Evolutionary conservation across 2,888 invertebrate genomes (phyloP), one percentile per base, ranked within the genome.

Genomic region (Bellardia pandia): DNA sequence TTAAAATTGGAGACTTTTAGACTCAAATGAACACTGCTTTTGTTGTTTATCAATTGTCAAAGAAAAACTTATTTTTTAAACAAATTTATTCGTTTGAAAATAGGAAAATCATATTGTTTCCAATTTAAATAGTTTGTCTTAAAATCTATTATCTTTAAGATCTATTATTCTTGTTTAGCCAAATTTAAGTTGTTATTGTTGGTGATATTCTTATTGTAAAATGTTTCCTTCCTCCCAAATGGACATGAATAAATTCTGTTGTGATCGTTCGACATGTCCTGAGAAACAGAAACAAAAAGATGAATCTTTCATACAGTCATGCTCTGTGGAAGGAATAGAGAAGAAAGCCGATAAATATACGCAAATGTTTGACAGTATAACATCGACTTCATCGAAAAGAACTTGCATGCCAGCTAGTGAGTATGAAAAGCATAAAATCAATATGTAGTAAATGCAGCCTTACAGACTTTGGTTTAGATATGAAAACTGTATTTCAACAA

Each of bases 391-490:
- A 45, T 77, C 80, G 30, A 75, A 69, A 0, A n/a, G 53, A 45
- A 64, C 1, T 13, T 2, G 8, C 23, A 7, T 9, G 0, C 33
- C 51, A 0, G 16, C 16, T 16, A 64, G 87, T 87, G 69, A 87
- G 87, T 85, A 85, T 74, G 14, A 62, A 42, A n/a, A 37, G 87
- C 82, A 85, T 74, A 11, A 62, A 42, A n/a, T 48, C 1, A 84
- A 40, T 6, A 23, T 23, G 23, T 23, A 45, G 4, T 51, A 56
- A 64, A 40, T 16, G 11, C 30, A 13, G 30, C 23, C 23, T 37
- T 30, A 14, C 14, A 16, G 30, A 51, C 40, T 51, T 62, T 16
- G 62, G 51, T 80, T 53, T 71, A 45, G 51, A 58, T 66, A 53
- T 77, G 37, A 42, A 48, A 14, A 45, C 11, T 6, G 40, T 48